Evolutionary conservation across 2,797 vertebrate species (phyloP).

Genomic region (Parotocinclus haroldoi): DNA sequence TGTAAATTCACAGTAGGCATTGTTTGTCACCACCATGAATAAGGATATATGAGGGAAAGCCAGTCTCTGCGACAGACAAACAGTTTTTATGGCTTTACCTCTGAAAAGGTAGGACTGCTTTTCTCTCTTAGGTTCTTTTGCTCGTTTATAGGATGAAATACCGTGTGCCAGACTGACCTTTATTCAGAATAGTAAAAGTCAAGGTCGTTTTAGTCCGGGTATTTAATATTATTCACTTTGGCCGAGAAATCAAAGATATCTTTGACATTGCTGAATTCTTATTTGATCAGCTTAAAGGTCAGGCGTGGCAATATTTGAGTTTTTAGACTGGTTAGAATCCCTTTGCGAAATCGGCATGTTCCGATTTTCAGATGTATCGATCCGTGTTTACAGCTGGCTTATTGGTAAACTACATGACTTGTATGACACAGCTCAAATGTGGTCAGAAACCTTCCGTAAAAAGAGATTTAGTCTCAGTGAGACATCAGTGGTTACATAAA

Average conservation of each 20-base stretch:
- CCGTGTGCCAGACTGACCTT: slow-evolving; percentile 34
- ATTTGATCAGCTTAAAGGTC: slow-evolving; percentile 68
- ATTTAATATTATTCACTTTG: slow-evolving; percentile 61
- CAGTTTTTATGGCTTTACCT: too few relatives aligned
- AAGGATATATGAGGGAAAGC: not conserved
- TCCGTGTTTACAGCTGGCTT: not conserved
- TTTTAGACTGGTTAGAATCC: slow-evolving; percentile 26
- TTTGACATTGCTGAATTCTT: slow-evolving; percentile 58
- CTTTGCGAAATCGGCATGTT: slow-evolving; percentile 2
- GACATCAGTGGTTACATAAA: too few relatives aligned
- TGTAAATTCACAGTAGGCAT: not conserved
- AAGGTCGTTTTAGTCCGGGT: slow-evolving; percentile 50
- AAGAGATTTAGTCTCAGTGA: too few relatives aligned
- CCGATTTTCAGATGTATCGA: too few relatives aligned
- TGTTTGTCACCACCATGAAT: not conserved
- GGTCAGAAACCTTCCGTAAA: too few relatives aligned
- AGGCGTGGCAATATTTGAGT: slow-evolving; percentile 58
- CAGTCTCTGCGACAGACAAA: too few relatives aligned
- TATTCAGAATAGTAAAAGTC: slow-evolving; percentile 55
- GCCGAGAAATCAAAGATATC: slow-evolving; percentile 62
- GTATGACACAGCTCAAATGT: too few relatives aligned
- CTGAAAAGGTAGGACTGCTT: too few relatives aligned
- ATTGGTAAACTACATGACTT: not conserved
- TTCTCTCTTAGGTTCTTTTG: not conserved
- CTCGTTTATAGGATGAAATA: slow-evolving; percentile 23